Evolutionary conservation across 2,888 invertebrate species (phyloP), one percentile per base, ranked within the genome.

Genomic region (Drosophila colorata): DNA sequence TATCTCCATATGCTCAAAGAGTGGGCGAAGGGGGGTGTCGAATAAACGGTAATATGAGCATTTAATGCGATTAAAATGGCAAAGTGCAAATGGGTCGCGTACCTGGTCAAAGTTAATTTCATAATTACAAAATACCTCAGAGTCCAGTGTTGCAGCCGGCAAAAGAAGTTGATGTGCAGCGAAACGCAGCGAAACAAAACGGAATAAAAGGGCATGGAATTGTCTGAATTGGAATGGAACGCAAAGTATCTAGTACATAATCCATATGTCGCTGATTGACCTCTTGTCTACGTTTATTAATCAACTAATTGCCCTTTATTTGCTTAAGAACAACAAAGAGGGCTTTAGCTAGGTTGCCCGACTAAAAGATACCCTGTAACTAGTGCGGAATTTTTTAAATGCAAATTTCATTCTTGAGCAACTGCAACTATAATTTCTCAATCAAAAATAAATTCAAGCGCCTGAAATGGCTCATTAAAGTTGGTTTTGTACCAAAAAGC

Each of bases 51-150:
- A 37, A 47, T 52, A 67, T 59, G 81, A 69, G 78, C 64, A 69
- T 69, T 84, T 87, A 81, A 82, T 82, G 82, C 85, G 82, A 87
- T 82, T 85, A 78, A 80, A 82, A 72, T 71, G 74, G 63, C 74
- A 86, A 74, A 86, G 83, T 57, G 68, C 56, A 53, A 60, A 23
- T 74, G 55, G 66, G 58, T 61, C 64, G 63, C 66, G 59, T 51
- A 38, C 31, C 33, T 23, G 59, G 43, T 67, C 77, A 72, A 76
- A 66, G 66, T 58, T 71, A 66, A 76, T 58, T 67, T 63, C 51
- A 74, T 77, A 74, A 74, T 77, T 74, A 59, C 51, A 65, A 56
- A 43, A 57, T 31, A 35, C 49, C 18, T 55, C 60, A 38, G 52
- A 48, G 49, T 48, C 44, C 55, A 59, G 33, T 48, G 33, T 48